Conservation (phyloP, 2,888 invertebrate genomes). For the Tanypteryx hageni region DNA sequence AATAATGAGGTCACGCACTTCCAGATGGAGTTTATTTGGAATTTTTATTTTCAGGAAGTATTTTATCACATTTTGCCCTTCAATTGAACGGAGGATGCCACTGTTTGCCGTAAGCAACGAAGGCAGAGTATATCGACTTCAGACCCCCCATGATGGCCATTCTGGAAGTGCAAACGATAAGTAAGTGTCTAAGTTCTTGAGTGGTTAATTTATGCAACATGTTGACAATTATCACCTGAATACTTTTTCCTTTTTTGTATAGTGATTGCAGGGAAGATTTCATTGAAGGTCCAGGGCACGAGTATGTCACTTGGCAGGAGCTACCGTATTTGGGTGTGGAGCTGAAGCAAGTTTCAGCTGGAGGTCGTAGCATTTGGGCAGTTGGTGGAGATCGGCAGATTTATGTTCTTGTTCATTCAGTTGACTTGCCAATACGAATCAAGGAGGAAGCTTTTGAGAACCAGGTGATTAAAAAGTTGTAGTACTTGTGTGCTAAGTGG, state of each 20-base stretch:
- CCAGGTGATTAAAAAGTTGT: slow-evolving; percentile 78
- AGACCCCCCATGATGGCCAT: slow-evolving; percentile 71
- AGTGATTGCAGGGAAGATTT: background rate
- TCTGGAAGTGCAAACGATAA: slow-evolving; percentile 5
- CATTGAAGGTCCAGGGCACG: background rate
- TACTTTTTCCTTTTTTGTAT: background rate
- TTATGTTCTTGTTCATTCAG: slow-evolving; percentile 92
- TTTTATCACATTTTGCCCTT: background rate
- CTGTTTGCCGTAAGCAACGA: slow-evolving; percentile 92
- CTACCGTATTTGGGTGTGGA: slow-evolving; percentile 91
- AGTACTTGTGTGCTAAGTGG: too few species aligned
- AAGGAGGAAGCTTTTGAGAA: slow-evolving; percentile 95
- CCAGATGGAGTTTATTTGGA: too few species aligned
- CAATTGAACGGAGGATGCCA: slow-evolving; percentile 77
- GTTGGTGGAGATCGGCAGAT: slow-evolving; percentile 95
- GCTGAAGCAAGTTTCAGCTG: slow-evolving; percentile 91
- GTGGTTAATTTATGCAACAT: background rate
- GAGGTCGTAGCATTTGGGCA: slow-evolving; percentile 93
- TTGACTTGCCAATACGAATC: slow-evolving; percentile 93
- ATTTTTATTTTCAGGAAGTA: background rate
- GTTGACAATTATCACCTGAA: too few species aligned
- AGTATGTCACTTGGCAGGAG: slow-evolving; percentile 88
- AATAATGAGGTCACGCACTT: too few species aligned
- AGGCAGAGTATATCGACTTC: slow-evolving; percentile 90
- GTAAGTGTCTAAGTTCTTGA: background rate